These are phyloP conservation scores for Drosophila pseudotalamancana DNA, from an alignment of 2,888 invertebrate species.

Conservation along the genomic window DNA sequence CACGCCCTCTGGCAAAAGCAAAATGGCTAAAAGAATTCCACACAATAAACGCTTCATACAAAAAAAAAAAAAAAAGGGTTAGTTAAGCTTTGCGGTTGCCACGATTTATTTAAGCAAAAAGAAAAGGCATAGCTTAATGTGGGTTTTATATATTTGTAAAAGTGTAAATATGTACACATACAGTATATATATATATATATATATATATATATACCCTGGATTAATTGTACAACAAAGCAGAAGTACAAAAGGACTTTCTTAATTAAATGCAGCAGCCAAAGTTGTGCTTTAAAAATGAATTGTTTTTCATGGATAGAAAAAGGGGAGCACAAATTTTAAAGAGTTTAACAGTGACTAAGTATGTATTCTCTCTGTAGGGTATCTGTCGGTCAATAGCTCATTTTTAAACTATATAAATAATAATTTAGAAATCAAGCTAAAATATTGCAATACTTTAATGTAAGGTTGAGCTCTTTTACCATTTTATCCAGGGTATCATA, in stretches of 20 bases:
- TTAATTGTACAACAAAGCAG: background rate
- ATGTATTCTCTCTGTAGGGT: too few relatives aligned
- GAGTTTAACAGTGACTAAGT: too few relatives aligned
- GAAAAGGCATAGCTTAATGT: background rate
- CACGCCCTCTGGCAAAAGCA: slow-evolving; percentile 16
- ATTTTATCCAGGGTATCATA: background rate
- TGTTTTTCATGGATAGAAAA: background rate
- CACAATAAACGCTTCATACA: slow-evolving; percentile 17
- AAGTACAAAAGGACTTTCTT: background rate
- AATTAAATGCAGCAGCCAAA: background rate
- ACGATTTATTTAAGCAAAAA: slow-evolving; percentile 14
- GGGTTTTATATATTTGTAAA: background rate
- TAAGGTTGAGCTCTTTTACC: background rate
- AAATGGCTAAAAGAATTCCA: slow-evolving; percentile 37
- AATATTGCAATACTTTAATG: too few relatives aligned
- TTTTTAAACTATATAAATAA: too few relatives aligned
- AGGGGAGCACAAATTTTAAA: too few relatives aligned
- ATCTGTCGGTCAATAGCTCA: too few relatives aligned
- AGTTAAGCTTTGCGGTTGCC: slow-evolving; percentile 35
- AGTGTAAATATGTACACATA: background rate
- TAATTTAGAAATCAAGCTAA: too few relatives aligned
- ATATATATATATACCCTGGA: background rate
- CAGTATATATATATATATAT: background rate
- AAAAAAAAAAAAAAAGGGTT: slow-evolving; percentile 24
- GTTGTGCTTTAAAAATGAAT: background rate